Evolutionary conservation across 2,888 invertebrate species (phyloP).

Genomic region (Melipona bicolor): DNA sequence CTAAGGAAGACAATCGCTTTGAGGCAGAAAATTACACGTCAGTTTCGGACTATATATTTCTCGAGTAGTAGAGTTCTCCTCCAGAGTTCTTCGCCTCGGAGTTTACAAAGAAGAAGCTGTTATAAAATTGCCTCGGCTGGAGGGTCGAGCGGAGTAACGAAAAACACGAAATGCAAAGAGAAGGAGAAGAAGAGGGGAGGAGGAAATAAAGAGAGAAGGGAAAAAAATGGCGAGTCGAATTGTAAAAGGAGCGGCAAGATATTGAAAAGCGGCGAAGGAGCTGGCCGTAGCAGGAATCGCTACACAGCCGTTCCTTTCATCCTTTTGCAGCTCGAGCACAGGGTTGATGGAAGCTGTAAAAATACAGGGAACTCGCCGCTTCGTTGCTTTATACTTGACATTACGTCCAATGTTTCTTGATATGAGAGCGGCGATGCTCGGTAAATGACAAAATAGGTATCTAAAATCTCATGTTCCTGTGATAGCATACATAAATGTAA

Average conservation of each 20-base stretch:
- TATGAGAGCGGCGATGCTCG: background rate
- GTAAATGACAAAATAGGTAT: background rate
- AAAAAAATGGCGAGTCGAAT: conserved; percentile 15
- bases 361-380: conserved; percentile 14
- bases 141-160: background rate
- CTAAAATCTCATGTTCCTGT: no score
- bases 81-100: background rate
- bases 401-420: conserved; percentile 19
- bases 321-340: conserved; percentile 18
- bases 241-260: conserved; percentile 19
- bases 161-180: conserved; percentile 3
- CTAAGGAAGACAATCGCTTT: background rate
- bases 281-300: conserved; percentile 17
- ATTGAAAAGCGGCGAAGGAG: conserved; percentile 5
- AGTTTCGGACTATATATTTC: background rate
- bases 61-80: background rate
- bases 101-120: background rate
- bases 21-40: conserved; percentile 17
- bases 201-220: background rate
- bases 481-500: no score
- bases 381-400: conserved; percentile 10
- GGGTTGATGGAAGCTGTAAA: conserved; percentile 20
- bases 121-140: background rate
- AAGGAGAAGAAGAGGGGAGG: background rate
- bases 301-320: conserved; percentile 26